Conservation (phyloP, 2,888 invertebrate species). For the Arge pagana region DNA sequence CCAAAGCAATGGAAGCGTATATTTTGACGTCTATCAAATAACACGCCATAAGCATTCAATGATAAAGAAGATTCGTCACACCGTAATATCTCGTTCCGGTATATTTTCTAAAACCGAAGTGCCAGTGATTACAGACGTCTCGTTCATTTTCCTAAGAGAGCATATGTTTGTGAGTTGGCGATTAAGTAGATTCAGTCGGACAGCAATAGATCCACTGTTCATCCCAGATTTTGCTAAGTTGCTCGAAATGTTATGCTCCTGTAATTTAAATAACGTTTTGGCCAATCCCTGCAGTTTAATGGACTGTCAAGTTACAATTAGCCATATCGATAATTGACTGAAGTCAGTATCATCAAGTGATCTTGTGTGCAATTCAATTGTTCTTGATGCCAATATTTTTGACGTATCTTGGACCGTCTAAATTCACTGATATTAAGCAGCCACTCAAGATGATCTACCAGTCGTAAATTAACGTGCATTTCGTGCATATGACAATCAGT, state of each 20-base stretch:
- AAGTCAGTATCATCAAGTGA: constrained; percentile 5
- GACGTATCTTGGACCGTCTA: too few relatives aligned
- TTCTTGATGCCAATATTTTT: too few relatives aligned
- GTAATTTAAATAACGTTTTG: neutral
- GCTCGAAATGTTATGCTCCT: neutral
- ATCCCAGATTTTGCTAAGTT: constrained; percentile 30
- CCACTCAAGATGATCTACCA: too few relatives aligned
- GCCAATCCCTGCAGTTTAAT: constrained; percentile 6
- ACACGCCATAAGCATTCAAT: too few relatives aligned
- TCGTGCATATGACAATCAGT: too few relatives aligned
- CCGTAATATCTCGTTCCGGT: constrained; percentile 16
- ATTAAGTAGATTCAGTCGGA: constrained; percentile 33
- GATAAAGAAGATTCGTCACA: neutral
- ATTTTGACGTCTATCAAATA: too few relatives aligned
- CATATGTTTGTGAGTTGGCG: constrained; percentile 33
- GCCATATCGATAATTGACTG: neutral
- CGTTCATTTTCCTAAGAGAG: constrained; percentile 25
- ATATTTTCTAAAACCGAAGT: constrained; percentile 10
- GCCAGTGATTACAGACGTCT: constrained; percentile 9
- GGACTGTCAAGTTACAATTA: constrained; percentile 1
- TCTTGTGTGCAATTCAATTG: neutral
- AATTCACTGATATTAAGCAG: too few relatives aligned
- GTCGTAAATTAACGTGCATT: too few relatives aligned
- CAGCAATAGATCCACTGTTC: constrained; percentile 28
- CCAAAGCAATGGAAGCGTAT: too few relatives aligned